phyloP scores from a whole-genome alignment of 2,888 invertebrate species.

The Apamea crenata region DNA sequence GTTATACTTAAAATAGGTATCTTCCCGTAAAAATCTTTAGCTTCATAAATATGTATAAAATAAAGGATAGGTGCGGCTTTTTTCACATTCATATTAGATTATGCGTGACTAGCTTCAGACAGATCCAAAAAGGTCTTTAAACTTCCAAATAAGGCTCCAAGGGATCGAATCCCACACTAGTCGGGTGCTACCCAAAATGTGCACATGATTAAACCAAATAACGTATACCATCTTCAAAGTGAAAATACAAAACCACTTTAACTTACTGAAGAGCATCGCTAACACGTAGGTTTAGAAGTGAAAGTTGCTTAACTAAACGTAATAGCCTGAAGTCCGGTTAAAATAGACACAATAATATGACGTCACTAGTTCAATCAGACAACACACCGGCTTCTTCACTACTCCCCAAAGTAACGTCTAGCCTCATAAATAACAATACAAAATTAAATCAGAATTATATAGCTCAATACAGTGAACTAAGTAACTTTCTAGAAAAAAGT shows the following conservation, averaged over 20 bases:
- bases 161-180: slow-evolving; percentile 18
- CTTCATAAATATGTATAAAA: background rate
- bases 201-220: slow-evolving; percentile 8
- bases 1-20: slow-evolving; percentile 2
- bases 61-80: background rate
- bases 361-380: slow-evolving; percentile 22
- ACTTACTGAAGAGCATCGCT: background rate
- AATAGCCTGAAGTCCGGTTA: background rate
- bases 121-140: slow-evolving; percentile 32
- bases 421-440: slow-evolving; percentile 1
- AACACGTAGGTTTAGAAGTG: background rate
- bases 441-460: slow-evolving; percentile 11
- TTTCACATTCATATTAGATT: slow-evolving; percentile 21
- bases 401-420: slow-evolving; percentile 25
- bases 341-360: slow-evolving; percentile 13
- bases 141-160: slow-evolving; percentile 12
- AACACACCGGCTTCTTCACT: slow-evolving; percentile 1
- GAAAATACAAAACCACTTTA: background rate
- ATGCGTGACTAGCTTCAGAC: slow-evolving; percentile 28
- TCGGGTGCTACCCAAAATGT: slow-evolving; percentile 5
- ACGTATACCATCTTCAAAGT: background rate
- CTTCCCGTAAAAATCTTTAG: slow-evolving; percentile 2
- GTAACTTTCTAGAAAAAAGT: slow-evolving; percentile 6
- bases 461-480: background rate
- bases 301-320: background rate